Conservation (phyloP, 2,797 vertebrate species). For the Vespertilio murinus region DNA sequence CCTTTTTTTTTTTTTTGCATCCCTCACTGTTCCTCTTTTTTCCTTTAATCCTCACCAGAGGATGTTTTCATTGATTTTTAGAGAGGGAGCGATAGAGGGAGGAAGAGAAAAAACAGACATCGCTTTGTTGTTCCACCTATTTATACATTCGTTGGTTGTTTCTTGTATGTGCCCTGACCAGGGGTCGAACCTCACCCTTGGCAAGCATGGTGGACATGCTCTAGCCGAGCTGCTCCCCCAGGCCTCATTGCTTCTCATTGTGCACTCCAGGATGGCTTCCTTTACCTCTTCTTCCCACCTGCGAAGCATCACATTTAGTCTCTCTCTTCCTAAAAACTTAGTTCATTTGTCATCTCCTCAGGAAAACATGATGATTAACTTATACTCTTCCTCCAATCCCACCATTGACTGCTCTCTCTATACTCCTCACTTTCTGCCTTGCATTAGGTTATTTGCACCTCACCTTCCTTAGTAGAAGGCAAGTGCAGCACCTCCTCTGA, state of each 20-base stretch:
- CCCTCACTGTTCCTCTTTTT: not conserved
- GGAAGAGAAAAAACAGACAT: not conserved
- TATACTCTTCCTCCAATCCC: not conserved
- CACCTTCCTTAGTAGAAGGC: not conserved
- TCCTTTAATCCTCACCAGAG: too few species aligned
- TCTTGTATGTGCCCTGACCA: not conserved
- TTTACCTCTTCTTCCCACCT: not conserved
- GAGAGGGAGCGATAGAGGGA: too few species aligned
- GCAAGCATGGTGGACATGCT: not conserved
- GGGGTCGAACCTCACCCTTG: not conserved
- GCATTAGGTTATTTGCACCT: not conserved
- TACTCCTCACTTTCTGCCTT: not conserved
- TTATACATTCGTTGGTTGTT: not conserved
- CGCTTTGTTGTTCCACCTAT: not conserved
- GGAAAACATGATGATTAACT: not conserved
- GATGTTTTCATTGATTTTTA: too few species aligned
- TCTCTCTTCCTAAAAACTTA: not conserved
- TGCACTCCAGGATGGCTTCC: not conserved
- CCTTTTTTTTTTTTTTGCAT: slow-evolving; percentile 17
- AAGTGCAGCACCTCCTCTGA: not conserved
- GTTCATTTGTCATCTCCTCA: not conserved
- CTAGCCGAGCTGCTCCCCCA: not conserved
- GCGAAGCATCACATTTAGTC: not conserved
- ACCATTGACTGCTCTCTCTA: not conserved
- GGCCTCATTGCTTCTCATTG: not conserved